phyloP scores from a whole-genome alignment of 2,113 vertebrate genomes.

The Dicaeum eximium region DNA sequence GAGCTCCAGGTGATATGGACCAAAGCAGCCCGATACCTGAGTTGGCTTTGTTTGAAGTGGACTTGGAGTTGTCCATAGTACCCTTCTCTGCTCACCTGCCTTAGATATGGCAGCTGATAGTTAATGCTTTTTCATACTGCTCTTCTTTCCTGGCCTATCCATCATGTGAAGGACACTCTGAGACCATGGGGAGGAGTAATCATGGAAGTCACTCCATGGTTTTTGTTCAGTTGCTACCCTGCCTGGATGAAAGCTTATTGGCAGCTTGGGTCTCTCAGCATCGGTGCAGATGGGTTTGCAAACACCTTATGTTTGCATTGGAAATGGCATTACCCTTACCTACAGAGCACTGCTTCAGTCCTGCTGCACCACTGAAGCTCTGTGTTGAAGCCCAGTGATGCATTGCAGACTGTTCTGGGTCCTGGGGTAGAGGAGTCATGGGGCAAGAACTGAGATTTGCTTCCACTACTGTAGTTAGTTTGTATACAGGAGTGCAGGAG shows the following conservation, averaged over 20 bases:
- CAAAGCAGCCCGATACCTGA: neutral
- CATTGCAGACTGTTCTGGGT: rapidly evolving
- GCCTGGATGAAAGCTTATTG: neutral
- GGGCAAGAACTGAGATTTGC: neutral
- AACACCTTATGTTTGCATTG: neutral
- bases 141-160: neutral
- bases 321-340: neutral
- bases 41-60: neutral
- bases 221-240: neutral
- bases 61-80: neutral
- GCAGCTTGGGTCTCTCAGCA: neutral
- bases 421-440: neutral
- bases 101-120: neutral
- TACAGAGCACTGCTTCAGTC: neutral
- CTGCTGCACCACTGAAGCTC: neutral
- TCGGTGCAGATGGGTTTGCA: neutral
- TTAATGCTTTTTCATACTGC: neutral
- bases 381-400: neutral
- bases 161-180: neutral
- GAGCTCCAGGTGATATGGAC: rapidly evolving
- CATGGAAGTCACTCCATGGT: neutral
- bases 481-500: neutral
- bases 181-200: neutral
- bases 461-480: neutral
- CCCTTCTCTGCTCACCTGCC: neutral